Evolutionary conservation across 2,113 vertebrate genomes (phyloP).

Genomic region (Centropus bengalensis): DNA sequence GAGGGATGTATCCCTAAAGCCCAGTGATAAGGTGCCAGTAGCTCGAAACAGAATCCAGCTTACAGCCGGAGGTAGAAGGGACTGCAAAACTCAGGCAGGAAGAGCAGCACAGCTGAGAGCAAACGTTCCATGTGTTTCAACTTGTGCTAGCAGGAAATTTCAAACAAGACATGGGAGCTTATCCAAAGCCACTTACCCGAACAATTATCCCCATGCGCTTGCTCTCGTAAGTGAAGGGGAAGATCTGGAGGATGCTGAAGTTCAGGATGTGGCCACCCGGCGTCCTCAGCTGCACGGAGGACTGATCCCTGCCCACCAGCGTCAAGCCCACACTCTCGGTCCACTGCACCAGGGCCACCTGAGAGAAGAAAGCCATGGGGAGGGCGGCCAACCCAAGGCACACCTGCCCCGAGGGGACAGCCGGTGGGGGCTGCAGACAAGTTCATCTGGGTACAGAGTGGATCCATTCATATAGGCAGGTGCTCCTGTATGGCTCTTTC

Average conservation of each 20-base stretch:
- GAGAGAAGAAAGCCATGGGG: background rate
- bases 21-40: background rate
- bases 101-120: background rate
- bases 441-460: background rate
- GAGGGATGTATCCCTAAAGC: background rate
- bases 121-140: background rate
- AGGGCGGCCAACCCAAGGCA: background rate
- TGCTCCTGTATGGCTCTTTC: background rate
- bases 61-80: background rate
- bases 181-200: constrained; percentile 77
- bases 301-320: constrained; percentile 94
- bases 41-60: background rate
- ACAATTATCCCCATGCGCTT: constrained; percentile 98
- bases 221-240: constrained; percentile 98
- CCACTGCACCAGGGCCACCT: constrained; percentile 99
- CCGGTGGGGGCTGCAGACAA: background rate
- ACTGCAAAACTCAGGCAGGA: background rate
- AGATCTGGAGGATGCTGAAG: constrained; percentile 97
- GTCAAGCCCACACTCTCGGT: constrained; percentile 96
- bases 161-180: fast-evolving
- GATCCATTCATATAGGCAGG: fast-evolving
- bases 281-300: constrained; percentile 97
- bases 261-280: constrained; percentile 97
- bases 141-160: background rate
- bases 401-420: background rate